Conservation (phyloP, 1,140 invertebrate genomes). For the Caenorhabditis latens region DNA sequence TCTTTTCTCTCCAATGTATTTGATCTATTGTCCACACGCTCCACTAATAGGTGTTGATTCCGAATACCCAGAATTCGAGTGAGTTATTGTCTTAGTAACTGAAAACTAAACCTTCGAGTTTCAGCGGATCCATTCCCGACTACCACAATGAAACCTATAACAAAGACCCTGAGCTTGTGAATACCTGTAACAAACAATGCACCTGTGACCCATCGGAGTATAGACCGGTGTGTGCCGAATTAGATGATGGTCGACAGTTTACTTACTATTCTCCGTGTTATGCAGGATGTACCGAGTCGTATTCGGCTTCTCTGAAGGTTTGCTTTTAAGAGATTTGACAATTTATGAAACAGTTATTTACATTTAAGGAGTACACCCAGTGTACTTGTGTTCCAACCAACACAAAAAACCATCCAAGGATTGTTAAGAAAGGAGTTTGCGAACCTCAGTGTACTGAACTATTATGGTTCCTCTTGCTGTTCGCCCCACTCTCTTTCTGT, state of each 20-base stretch:
- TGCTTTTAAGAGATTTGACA: not conserved
- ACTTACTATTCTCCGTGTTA: constrained; percentile 77
- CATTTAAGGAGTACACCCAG: constrained; percentile 72
- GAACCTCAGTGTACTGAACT: constrained; percentile 76
- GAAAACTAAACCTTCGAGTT: not conserved
- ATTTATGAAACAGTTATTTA: not conserved
- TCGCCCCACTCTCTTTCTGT: constrained; percentile 77
- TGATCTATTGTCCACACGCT: constrained; percentile 77
- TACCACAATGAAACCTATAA: constrained; percentile 17
- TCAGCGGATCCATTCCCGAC: constrained; percentile 23
- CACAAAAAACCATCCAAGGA: constrained; percentile 69
- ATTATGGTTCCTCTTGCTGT: constrained; percentile 74
- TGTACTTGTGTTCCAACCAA: constrained; percentile 73
- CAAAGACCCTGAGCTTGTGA: constrained; percentile 16
- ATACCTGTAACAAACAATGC: constrained; percentile 70
- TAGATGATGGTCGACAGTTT: constrained; percentile 73
- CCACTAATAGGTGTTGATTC: constrained; percentile 74
- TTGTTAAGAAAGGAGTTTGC: constrained; percentile 76
- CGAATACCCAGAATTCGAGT: constrained; percentile 73
- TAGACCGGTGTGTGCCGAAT: constrained; percentile 76
- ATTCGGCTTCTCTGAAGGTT: constrained; percentile 70
- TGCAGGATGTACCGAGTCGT: constrained; percentile 72
- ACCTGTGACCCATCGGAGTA: constrained; percentile 73
- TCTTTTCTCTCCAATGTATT: constrained; percentile 76
- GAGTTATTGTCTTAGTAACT: not conserved